Evolutionary conservation across 2,797 vertebrate species (phyloP), one percentile per base, ranked within the genome.

Genomic region (Florisuga fusca): DNA sequence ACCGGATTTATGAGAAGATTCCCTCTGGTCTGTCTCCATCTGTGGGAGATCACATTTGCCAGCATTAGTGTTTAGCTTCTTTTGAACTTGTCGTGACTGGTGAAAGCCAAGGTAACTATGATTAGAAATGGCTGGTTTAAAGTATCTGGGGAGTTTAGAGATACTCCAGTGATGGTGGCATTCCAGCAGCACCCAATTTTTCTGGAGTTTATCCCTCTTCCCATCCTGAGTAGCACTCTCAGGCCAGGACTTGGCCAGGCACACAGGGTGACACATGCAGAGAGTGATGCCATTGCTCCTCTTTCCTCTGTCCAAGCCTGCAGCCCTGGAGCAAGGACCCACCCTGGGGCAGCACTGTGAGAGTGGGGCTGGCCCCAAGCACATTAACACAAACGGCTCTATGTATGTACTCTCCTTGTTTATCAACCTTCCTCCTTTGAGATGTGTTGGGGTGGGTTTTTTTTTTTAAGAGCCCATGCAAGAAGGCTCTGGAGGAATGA

Each of bases 361-460:
- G 12, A 67, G 50, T 0, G 0, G 31, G 59, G 15, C 55, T 75
- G 23, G 31, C 61, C 27, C 43, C 19, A 21, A 36, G 25, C 6
- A 2, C 8, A 3, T 15, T 3, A 38, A 27, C 5, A 23, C 0
- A 1, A 25, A 58, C 71, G 54, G 58, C 54, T 69, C 8, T 25
- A 0, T 21, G 23, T 23, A 36, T 45, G 58, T 25, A 4, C 31
- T 75, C 58, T 26, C 26, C 43, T 57, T 4, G 0, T 9, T 17
- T 21, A 43, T 27, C 73, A 55, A 14, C 46, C 22, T 63, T 68
- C 59, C 25, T 79, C 62, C 38, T n/a, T 7, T 36, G 45, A 34
- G 51, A 41, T 7, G 0, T 3, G 51, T 13, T 48, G 61, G n/a
- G 1, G 1, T 27, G 25, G 22, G 26, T 18, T 2, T 33, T 34